Conservation (phyloP, 2,113 vertebrate species). For the Chaetura pelagica region DNA sequence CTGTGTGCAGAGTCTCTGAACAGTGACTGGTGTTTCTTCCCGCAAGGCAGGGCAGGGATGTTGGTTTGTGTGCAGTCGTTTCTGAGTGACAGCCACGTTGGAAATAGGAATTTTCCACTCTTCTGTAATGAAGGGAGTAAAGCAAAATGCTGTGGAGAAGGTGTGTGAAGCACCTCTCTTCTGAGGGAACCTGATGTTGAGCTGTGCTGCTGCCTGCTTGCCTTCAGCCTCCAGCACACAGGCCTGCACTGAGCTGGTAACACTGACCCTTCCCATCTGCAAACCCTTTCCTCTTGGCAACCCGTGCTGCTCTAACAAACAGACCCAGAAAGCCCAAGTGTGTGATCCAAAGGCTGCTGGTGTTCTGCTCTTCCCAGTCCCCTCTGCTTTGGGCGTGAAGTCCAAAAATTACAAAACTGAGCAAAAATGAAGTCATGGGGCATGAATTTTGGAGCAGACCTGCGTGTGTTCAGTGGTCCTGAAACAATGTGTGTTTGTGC, state of each 20-base stretch:
- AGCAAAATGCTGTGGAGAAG: background rate
- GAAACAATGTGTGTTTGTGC: background rate
- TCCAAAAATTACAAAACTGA: background rate
- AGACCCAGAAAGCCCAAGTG: accelerated
- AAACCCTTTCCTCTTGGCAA: background rate
- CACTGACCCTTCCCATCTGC: background rate
- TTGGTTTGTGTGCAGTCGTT: background rate
- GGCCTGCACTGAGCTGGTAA: accelerated
- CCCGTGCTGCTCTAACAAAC: background rate
- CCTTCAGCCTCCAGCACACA: background rate
- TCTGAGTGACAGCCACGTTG: background rate
- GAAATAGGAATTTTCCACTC: background rate
- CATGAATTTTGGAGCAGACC: background rate
- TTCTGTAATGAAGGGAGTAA: background rate
- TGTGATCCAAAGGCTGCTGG: background rate
- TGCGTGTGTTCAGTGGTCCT: accelerated
- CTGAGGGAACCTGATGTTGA: background rate
- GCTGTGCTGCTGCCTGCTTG: background rate
- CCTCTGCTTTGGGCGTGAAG: background rate
- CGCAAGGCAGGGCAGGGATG: accelerated
- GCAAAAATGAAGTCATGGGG: background rate
- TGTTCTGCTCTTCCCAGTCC: background rate
- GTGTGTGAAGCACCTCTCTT: background rate
- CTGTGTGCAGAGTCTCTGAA: accelerated
- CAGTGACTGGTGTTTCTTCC: accelerated